A percentile compares a stretch with the other conserved stretches of the same genome.
Evolutionary conservation across 2,113 vertebrate genomes (phyloP).

Genomic region (Mus pahari): DNA sequence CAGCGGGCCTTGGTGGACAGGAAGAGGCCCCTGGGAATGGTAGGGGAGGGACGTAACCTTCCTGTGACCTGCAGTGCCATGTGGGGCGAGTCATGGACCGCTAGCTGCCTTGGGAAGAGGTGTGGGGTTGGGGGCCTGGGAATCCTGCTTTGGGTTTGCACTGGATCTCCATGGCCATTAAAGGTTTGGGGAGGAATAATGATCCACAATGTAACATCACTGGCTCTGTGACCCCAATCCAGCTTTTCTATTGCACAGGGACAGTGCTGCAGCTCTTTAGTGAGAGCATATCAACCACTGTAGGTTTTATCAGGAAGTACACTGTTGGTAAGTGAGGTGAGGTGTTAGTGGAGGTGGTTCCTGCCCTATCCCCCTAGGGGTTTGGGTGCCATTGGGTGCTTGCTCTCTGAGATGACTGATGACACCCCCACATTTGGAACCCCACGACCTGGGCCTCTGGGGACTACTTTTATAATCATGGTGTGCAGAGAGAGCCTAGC

Average conservation of each 20-base stretch:
- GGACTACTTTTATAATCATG: neutral
- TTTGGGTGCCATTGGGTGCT: no score
- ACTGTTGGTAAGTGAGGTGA: neutral
- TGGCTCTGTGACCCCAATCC: neutral
- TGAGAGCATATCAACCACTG: neutral
- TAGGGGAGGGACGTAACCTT: neutral
- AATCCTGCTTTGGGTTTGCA: neutral
- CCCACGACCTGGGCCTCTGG: neutral
- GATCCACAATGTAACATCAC: neutral
- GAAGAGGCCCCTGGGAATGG: neutral
- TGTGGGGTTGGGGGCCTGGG: neutral
- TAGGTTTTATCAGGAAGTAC: neutral
- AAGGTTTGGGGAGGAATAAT: neutral
- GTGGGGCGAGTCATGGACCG: neutral
- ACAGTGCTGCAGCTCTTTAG: neutral
- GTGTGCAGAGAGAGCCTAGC: slow-evolving; percentile 43
- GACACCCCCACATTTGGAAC: neutral
- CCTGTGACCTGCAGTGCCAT: neutral
- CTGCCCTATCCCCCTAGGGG: neutral
- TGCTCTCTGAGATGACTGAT: neutral
- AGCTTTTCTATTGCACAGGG: neutral
- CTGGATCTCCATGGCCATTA: neutral
- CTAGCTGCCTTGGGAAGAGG: neutral
- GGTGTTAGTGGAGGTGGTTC: neutral
- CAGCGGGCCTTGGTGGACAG: neutral